A percentile compares a stretch with the other conserved stretches of the same genome.
Evolutionary conservation across 2,113 vertebrate genomes (phyloP).

Genomic region (Takifugu flavidus): DNA sequence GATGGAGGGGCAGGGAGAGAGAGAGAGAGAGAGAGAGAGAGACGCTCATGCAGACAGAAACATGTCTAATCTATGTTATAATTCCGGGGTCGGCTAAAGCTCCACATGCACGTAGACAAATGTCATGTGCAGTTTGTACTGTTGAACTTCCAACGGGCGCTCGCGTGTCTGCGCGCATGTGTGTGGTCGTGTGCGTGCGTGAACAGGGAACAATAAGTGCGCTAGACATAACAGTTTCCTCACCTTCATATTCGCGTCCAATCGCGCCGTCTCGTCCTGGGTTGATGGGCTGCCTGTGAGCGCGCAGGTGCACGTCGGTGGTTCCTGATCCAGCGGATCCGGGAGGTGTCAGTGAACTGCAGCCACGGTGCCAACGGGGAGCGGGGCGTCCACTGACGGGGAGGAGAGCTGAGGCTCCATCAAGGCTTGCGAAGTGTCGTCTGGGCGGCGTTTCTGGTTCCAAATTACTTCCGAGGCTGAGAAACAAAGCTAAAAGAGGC

Average conservation of each 20-base stretch:
- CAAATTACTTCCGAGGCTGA: neutral
- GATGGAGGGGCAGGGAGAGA: neutral
- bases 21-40: conserved; percentile 3
- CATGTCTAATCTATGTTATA: no score
- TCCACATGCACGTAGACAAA: no score
- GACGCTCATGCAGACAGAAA: neutral
- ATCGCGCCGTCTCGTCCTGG: conserved; percentile 4
- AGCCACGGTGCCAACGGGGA: conserved; percentile 30
- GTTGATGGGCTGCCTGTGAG: neutral
- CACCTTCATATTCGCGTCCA: conserved; percentile 66
- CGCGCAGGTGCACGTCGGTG: conserved; percentile 1
- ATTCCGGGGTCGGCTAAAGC: no score
- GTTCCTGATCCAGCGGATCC: neutral
- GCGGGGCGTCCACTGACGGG: conserved; percentile 21
- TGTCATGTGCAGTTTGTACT: no score
- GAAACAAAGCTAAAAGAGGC: neutral
- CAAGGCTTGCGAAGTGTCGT: conserved; percentile 1
- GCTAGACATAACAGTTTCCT: conserved; percentile 14
- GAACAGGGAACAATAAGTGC: neutral
- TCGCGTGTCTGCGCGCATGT: neutral
- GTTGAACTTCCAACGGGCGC: no score
- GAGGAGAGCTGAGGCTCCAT: neutral
- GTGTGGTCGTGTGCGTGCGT: neutral
- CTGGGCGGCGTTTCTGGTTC: neutral
- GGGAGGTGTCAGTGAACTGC: conserved; percentile 54